phyloP scores from a whole-genome alignment of 2,113 vertebrate genomes.

The Xiphophorus couchianus region DNA sequence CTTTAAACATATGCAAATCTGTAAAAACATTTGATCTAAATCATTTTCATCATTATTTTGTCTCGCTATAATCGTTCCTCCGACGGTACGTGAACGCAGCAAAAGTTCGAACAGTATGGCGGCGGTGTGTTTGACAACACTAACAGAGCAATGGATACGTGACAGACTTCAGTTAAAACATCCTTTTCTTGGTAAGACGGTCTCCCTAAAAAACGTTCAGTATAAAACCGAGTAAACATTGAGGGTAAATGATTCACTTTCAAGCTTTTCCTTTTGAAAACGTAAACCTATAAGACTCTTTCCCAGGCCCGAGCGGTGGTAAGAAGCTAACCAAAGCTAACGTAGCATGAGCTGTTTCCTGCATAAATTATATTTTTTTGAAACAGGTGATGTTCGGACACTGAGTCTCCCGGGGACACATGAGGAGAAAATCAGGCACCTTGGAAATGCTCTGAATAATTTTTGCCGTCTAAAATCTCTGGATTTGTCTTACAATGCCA shows the following conservation, averaged over 20 bases:
- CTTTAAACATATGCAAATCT: neutral
- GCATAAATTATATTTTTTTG: neutral
- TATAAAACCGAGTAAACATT: neutral
- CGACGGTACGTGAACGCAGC: constrained; percentile 22
- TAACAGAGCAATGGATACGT: constrained; percentile 82
- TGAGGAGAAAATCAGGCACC: constrained; percentile 81
- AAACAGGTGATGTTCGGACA: constrained; percentile 80
- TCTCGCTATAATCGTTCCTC: neutral
- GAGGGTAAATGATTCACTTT: neutral
- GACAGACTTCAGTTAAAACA: constrained; percentile 74
- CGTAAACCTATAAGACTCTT: neutral
- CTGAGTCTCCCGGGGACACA: constrained; percentile 81
- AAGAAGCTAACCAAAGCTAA: constrained; percentile 31
- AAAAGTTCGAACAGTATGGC: constrained; percentile 80
- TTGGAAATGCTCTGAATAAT: constrained; percentile 79
- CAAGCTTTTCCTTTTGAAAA: neutral
- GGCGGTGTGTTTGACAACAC: constrained; percentile 60
- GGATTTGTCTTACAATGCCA: constrained; percentile 82
- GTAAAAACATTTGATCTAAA: neutral
- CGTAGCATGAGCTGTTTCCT: neutral
- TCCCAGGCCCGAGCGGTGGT: neutral
- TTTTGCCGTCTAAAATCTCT: constrained; percentile 80
- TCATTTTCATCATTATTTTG: neutral
- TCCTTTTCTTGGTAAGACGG: constrained; percentile 76
- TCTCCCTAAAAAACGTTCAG: fast-evolving